Conservation (phyloP, 1,140 invertebrate species). For the Drosophila kikkawai region DNA sequence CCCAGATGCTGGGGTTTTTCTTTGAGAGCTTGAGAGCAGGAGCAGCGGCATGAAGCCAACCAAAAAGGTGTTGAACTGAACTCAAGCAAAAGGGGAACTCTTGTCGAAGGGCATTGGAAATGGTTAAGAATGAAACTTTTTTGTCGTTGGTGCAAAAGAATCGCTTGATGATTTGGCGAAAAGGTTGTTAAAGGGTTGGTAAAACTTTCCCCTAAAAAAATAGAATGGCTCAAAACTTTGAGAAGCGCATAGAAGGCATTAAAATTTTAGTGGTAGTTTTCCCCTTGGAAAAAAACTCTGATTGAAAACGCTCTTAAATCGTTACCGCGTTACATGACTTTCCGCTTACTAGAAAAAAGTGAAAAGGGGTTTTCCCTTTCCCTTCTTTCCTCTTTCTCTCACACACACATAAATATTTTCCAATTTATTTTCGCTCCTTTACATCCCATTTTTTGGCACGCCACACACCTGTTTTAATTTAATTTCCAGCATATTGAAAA, state of each 20-base stretch:
- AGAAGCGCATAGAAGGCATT: slow-evolving; percentile 34
- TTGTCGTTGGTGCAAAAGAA: slow-evolving; percentile 36
- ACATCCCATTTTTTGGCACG: slow-evolving; percentile 16
- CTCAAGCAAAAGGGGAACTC: slow-evolving; percentile 54
- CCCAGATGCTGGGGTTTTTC: slow-evolving; percentile 34
- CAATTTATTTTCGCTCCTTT: slow-evolving; percentile 28
- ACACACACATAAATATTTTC: slow-evolving; percentile 23
- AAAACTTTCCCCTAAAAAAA: slow-evolving; percentile 45
- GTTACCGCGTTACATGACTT: slow-evolving; percentile 24
- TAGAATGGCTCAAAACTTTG: slow-evolving; percentile 41
- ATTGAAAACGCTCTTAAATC: slow-evolving; percentile 43
- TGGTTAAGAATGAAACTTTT: slow-evolving; percentile 33
- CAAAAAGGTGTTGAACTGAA: slow-evolving; percentile 45
- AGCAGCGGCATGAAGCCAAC: slow-evolving; percentile 18
- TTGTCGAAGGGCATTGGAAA: slow-evolving; percentile 43
- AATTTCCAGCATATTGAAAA: slow-evolving; percentile 71
- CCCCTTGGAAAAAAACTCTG: background rate
- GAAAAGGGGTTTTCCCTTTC: slow-evolving; percentile 4
- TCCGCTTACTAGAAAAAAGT: slow-evolving; percentile 15
- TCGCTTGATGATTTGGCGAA: slow-evolving; percentile 45
- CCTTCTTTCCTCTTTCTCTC: too few relatives aligned
- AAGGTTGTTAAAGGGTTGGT: slow-evolving; percentile 14
- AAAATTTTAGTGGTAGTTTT: slow-evolving; percentile 34
- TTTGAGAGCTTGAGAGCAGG: slow-evolving; percentile 12
- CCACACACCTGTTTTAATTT: slow-evolving; percentile 65